Evolutionary conservation across 1,140 invertebrate genomes (phyloP).

Genomic region (Temnothorax longispinosus): DNA sequence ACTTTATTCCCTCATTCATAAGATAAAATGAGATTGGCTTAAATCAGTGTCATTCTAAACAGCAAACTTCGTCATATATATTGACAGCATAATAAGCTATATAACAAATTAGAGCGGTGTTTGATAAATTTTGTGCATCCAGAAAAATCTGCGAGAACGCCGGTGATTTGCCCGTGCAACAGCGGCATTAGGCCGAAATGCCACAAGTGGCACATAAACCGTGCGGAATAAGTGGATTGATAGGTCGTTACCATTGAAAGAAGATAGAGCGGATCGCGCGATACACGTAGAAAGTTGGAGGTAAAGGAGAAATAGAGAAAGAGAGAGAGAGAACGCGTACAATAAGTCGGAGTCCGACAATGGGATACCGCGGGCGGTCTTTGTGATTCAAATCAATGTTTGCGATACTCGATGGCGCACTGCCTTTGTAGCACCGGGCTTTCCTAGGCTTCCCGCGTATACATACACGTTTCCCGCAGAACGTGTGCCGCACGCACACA

Average conservation of each 20-base stretch:
- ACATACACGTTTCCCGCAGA: background rate
- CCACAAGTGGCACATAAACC: conserved; percentile 83
- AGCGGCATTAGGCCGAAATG: conserved; percentile 60
- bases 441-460: conserved; percentile 62
- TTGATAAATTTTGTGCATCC: background rate
- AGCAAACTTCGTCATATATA: background rate
- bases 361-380: conserved; percentile 81
- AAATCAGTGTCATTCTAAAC: background rate
- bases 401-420: conserved; percentile 82
- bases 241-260: conserved; percentile 72
- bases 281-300: conserved; percentile 43
- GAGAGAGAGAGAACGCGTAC: conserved; percentile 71
- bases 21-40: conserved; percentile 2
- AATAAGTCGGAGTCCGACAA: conserved; percentile 80
- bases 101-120: background rate
- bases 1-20: background rate
- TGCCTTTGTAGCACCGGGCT: conserved; percentile 75
- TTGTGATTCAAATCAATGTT: conserved; percentile 85
- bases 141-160: background rate
- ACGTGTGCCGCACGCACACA: background rate
- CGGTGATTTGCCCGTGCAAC: conserved; percentile 25
- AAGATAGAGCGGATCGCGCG: conserved; percentile 54
- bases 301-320: conserved; percentile 66
- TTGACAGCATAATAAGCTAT: background rate
- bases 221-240: conserved; percentile 81